Conservation (phyloP, 2,113 vertebrate species). For the Urocynchramus pylzowi region DNA sequence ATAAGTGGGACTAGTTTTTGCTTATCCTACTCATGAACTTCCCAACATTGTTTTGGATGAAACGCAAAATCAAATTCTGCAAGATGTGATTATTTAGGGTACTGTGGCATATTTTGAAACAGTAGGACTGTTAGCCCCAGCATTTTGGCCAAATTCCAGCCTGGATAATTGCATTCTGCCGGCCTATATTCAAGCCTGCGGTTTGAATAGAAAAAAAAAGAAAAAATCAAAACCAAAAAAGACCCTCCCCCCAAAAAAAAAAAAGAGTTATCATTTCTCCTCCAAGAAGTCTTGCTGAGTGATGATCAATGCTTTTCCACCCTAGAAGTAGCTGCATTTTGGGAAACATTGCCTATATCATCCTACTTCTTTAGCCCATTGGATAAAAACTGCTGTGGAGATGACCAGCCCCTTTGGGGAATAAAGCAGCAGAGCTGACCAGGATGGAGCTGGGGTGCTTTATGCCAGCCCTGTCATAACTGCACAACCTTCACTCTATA, state of each 20-base stretch:
- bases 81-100: conserved; percentile 67
- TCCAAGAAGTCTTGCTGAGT: not conserved
- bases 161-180: conserved; percentile 67
- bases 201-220: not conserved
- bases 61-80: conserved; percentile 55
- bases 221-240: not conserved
- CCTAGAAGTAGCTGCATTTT: not conserved
- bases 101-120: conserved; percentile 69
- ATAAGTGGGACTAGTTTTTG: not conserved
- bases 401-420: not conserved
- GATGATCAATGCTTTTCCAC: not conserved
- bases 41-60: conserved; percentile 17
- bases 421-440: not conserved
- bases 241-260: accelerated
- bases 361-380: not conserved
- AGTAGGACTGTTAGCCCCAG: conserved; percentile 64
- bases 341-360: not conserved
- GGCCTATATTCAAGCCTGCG: conserved; percentile 52
- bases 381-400: not conserved
- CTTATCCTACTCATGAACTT: not conserved
- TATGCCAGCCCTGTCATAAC: not conserved
- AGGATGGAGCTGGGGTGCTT: not conserved
- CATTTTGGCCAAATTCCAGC: conserved; percentile 64
- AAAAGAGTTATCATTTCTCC: not conserved
- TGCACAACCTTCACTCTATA: not conserved